Percentiles rank a stretch among this genome's conserved stretches.
phyloP scores from a whole-genome alignment of 2,797 vertebrate genomes.

The Tadarida brasiliensis region DNA sequence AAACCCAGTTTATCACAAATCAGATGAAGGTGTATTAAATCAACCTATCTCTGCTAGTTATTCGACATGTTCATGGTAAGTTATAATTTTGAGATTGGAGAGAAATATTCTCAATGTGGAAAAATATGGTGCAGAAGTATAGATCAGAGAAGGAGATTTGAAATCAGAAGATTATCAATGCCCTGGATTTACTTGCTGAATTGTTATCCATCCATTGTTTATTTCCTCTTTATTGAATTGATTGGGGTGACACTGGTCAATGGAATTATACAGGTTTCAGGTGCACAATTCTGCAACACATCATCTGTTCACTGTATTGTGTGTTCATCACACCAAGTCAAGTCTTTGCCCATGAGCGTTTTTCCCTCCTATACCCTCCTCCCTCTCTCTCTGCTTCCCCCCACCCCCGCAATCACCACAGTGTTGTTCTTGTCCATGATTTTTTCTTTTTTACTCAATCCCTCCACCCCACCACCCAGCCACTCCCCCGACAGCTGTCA shows the following conservation, averaged over 20 bases:
- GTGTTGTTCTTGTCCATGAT: background rate
- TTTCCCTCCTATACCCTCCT: background rate
- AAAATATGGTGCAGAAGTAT: background rate
- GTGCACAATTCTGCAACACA: background rate
- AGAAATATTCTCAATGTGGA: background rate
- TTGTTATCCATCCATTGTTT: background rate
- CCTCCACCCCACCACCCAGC: background rate
- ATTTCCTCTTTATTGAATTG: background rate
- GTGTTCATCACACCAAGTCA: background rate
- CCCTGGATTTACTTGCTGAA: background rate
- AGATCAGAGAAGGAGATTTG: background rate
- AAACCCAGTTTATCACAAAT: background rate
- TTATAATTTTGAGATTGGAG: background rate
- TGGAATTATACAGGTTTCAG: background rate
- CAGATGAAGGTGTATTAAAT: constrained; percentile 31
- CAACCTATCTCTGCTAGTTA: background rate
- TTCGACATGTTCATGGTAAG: background rate
- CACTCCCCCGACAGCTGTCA: background rate
- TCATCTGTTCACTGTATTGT: background rate
- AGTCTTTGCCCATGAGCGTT: background rate
- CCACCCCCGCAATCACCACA: background rate
- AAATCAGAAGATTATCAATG: background rate
- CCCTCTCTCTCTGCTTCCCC: background rate
- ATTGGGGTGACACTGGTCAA: background rate
- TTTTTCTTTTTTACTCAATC: background rate